Base-by-base conservation (phyloP, 1,140 invertebrate species). In the Mylabris phalerata region DNA sequence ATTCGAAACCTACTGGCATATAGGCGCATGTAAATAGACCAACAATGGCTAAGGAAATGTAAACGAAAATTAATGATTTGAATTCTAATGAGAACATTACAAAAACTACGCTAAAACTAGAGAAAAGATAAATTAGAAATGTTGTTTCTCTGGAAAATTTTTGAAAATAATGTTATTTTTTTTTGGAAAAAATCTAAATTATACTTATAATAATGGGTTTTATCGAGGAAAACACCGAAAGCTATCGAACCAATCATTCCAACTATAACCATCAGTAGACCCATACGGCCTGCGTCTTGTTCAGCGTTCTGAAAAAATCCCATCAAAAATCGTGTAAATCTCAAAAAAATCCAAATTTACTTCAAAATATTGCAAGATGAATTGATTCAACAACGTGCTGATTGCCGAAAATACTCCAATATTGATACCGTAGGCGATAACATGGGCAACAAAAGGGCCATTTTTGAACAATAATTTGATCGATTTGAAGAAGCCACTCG, bases 211-310 rank as follows among this genome's bases (percentile, higher is more conserved):
- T 77, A 79, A 19, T 79, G 75, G 0, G 81, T 83, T 60, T 76
- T 83, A 58, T 90, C 88, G 9, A 92, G 73, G 70, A 86, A 38
- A 48, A 87, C 67, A 13, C 89, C 89, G 44, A 81, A 82, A 25
- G 81, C 67, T 9, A 90, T 75, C 1, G 86, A 82, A 4, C 88
- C 88, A 0, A 81, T 27, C 71, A 90, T 82, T 45, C 89, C 89
- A 19, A 79, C 74, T 1, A 89, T 60, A 2, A 89, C 82, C 52
- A 91, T 81, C 1, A 82, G 73, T 10, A 90, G 69, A 9, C 89
- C 89, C 64, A 90, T 85, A 62, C 78, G 71, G 9, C 89, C 88
- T 10, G 82, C 82, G 62, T 82, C 78, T 62, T 80, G 72, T 59
- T 79, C 77, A 45, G 32, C 49, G 42, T 63, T 55, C 65, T 66